Conservation (phyloP, 2,113 vertebrate genomes). For the Bufo bufo region DNA sequence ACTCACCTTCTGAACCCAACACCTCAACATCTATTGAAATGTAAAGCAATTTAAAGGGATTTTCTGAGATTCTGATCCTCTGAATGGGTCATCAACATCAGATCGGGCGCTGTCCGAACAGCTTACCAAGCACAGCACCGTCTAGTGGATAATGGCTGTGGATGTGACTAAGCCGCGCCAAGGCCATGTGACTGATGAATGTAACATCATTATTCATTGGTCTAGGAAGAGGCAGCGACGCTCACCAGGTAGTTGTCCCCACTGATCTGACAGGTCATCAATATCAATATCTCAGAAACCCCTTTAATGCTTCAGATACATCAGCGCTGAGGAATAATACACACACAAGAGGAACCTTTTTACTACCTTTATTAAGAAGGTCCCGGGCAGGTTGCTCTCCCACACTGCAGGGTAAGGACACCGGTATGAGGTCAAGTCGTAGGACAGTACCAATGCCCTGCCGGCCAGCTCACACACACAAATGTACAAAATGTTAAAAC, state of each 20-base stretch:
- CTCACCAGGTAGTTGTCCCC: no score
- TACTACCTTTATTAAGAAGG: conserved; percentile 30
- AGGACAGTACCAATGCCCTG: not conserved
- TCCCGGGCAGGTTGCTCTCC: conserved; percentile 13
- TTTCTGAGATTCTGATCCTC: no score
- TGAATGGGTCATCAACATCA: no score
- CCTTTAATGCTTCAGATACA: not conserved
- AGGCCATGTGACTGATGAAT: no score
- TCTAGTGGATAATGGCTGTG: no score
- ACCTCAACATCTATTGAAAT: not conserved
- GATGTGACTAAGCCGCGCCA: no score
- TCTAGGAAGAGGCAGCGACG: no score
- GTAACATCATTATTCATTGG: no score
- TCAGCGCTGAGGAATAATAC: not conserved
- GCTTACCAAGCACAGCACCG: no score
- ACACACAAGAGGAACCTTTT: not conserved
- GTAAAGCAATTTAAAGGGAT: not conserved
- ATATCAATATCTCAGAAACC: no score
- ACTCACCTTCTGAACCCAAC: not conserved
- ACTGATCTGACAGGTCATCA: no score
- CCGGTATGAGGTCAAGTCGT: conserved; percentile 4
- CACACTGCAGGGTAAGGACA: conserved; percentile 15
- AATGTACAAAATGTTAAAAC: conserved; percentile 21
- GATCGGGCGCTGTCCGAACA: no score
- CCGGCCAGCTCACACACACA: not conserved